Evolutionary conservation across 2,888 invertebrate genomes (phyloP).

Genomic region (Stenichneumon culpator): DNA sequence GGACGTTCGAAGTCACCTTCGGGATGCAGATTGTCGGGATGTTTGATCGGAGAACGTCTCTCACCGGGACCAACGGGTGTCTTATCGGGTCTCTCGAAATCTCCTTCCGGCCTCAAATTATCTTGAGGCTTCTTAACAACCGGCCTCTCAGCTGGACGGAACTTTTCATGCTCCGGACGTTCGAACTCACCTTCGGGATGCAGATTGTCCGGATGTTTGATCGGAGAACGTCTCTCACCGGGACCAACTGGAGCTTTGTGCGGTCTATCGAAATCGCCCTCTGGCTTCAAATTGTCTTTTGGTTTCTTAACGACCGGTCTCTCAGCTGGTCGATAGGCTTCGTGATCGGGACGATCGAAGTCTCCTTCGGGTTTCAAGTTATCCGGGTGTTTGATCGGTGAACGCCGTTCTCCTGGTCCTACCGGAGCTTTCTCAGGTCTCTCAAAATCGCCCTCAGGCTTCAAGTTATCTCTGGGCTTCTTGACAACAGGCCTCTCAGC

Average conservation of each 20-base stretch:
- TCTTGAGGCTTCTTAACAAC: conserved; percentile 82
- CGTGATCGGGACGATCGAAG: conserved; percentile 82
- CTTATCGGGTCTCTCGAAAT: conserved; percentile 86
- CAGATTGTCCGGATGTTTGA: conserved; percentile 86
- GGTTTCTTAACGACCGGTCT: conserved; percentile 82
- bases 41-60: conserved; percentile 80
- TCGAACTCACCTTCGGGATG: conserved; percentile 86
- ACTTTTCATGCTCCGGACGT: conserved; percentile 84
- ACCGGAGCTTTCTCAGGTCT: conserved; percentile 80
- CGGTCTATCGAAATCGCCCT: conserved; percentile 86
- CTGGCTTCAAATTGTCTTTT: conserved; percentile 85
- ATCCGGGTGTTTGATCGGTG: conserved; percentile 85
- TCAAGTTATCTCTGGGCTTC: conserved; percentile 83
- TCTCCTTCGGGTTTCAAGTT: conserved; percentile 88
- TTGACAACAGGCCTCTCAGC: conserved; percentile 81
- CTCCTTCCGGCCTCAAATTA: conserved; percentile 87
- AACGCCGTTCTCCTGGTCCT: conserved; percentile 78
- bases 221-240: conserved; percentile 81
- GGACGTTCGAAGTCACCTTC: conserved; percentile 87
- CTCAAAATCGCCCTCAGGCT: conserved; percentile 83
- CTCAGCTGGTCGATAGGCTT: conserved; percentile 85
- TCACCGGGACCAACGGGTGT: conserved; percentile 87
- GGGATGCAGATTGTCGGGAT: conserved; percentile 86
- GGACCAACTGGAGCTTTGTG: conserved; percentile 74
- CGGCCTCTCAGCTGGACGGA: conserved; percentile 82